Conservation (phyloP, 2,888 invertebrate species). For the Cremastinae sp. region DNA sequence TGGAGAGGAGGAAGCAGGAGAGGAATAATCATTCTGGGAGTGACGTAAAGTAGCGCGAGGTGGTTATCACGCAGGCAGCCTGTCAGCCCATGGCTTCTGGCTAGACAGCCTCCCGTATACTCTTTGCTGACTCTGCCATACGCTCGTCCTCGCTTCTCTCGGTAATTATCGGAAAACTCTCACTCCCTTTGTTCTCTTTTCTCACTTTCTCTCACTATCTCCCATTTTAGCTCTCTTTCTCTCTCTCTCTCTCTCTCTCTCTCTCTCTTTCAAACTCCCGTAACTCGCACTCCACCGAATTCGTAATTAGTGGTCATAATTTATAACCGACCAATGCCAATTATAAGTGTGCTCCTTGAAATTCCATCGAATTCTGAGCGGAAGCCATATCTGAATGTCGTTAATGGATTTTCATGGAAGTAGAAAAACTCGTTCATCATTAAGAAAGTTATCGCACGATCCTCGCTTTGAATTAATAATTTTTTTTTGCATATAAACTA, state of each 20-base stretch:
- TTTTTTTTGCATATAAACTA: too few species aligned
- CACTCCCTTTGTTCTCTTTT: conserved; percentile 23
- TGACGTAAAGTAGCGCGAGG: conserved; percentile 16
- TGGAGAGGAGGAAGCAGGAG: too few species aligned
- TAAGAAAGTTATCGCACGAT: too few species aligned
- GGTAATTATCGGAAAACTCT: conserved; percentile 65
- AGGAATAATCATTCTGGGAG: conserved; percentile 40
- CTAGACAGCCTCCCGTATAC: conserved; percentile 50
- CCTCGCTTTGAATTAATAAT: too few species aligned
- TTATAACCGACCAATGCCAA: conserved; percentile 40
- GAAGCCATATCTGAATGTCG: too few species aligned
- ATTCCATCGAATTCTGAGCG: conserved; percentile 24
- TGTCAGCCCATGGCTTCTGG: conserved; percentile 55
- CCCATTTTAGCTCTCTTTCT: not conserved
- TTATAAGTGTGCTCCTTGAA: not conserved
- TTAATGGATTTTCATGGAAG: too few species aligned
- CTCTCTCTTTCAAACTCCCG: conserved; percentile 1
- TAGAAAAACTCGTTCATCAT: too few species aligned
- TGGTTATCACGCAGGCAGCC: conserved; percentile 42
- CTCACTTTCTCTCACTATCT: conserved; percentile 9
- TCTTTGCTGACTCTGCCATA: conserved; percentile 49
- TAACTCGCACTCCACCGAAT: conserved; percentile 41
- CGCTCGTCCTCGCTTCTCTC: conserved; percentile 40
- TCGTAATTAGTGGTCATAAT: conserved; percentile 64
- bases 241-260: conserved; percentile 8